Conservation (phyloP, 2,797 vertebrate species). For the Momotus momota region DNA sequence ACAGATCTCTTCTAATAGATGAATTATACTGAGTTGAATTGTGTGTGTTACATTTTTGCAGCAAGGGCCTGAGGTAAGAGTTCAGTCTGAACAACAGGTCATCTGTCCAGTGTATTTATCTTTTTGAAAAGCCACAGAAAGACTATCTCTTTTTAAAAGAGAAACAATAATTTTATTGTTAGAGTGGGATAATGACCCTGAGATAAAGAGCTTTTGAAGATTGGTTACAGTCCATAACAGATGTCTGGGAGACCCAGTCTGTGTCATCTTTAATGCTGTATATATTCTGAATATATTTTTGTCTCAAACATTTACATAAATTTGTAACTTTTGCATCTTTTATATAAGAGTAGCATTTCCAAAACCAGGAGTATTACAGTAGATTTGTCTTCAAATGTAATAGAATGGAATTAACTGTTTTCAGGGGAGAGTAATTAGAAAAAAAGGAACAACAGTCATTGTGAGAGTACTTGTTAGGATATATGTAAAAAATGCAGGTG, state of each 20-base stretch:
- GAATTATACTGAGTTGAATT: not conserved
- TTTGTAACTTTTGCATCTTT: not conserved
- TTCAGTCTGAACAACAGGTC: not conserved
- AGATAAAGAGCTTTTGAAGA: constrained; percentile 12
- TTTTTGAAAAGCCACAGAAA: not conserved
- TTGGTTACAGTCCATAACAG: not conserved
- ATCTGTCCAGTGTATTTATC: constrained; percentile 2
- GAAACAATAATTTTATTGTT: constrained; percentile 36
- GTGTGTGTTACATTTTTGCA: not conserved
- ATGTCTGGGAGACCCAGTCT: not conserved
- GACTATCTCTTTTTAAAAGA: not conserved
- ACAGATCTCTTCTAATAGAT: not conserved
- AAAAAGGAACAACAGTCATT: not conserved
- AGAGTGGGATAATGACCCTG: not conserved
- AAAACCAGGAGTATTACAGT: not conserved
- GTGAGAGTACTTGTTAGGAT: not conserved
- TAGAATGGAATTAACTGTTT: not conserved
- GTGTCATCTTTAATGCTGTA: not conserved
- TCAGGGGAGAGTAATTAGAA: not conserved
- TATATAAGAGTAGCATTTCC: not conserved
- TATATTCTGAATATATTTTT: not conserved
- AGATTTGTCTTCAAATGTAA: not conserved
- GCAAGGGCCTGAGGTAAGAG: not conserved
- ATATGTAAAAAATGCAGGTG: not conserved
- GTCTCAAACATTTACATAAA: not conserved